Evolutionary conservation across 2,888 invertebrate species (phyloP).

Genomic region (Coelopa pilipes): DNA sequence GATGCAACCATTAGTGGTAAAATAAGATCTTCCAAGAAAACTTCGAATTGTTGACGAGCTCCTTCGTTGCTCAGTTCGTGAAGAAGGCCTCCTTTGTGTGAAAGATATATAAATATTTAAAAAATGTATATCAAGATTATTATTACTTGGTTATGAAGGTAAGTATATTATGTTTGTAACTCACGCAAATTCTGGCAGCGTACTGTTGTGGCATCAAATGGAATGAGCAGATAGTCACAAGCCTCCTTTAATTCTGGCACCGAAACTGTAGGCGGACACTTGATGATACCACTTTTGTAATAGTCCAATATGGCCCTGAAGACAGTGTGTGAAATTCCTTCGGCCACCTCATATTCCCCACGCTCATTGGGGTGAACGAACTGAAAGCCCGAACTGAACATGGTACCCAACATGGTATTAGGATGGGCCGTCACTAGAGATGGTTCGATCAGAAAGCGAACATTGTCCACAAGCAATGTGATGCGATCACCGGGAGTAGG

Average conservation of each 20-base stretch:
- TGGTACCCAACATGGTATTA: constrained; percentile 98
- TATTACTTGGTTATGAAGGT: background rate
- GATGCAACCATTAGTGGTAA: constrained; percentile 96
- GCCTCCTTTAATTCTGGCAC: constrained; percentile 98
- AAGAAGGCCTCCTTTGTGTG: constrained; percentile 79
- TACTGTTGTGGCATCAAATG: constrained; percentile 95
- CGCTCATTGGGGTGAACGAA: constrained; percentile 95
- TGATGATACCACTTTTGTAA: constrained; percentile 89
- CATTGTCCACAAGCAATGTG: constrained; percentile 96
- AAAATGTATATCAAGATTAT: constrained; percentile 9
- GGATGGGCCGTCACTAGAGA: constrained; percentile 93
- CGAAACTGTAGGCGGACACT: constrained; percentile 94
- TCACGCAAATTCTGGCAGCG: constrained; percentile 95
- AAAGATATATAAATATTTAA: constrained; percentile 16
- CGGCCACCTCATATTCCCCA: constrained; percentile 97
- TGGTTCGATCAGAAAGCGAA: constrained; percentile 92
- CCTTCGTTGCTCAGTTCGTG: constrained; percentile 99
- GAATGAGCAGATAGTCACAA: constrained; percentile 97
- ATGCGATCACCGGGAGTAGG: constrained; percentile 73
- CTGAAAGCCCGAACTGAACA: constrained; percentile 93
- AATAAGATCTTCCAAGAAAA: constrained; percentile 94
- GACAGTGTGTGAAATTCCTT: constrained; percentile 94
- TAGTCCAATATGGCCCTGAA: constrained; percentile 96
- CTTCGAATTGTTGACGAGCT: constrained; percentile 96
- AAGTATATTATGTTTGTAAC: constrained; percentile 57